Conservation (phyloP, 1,140 invertebrate species). For the Drosophila kikkawai region DNA sequence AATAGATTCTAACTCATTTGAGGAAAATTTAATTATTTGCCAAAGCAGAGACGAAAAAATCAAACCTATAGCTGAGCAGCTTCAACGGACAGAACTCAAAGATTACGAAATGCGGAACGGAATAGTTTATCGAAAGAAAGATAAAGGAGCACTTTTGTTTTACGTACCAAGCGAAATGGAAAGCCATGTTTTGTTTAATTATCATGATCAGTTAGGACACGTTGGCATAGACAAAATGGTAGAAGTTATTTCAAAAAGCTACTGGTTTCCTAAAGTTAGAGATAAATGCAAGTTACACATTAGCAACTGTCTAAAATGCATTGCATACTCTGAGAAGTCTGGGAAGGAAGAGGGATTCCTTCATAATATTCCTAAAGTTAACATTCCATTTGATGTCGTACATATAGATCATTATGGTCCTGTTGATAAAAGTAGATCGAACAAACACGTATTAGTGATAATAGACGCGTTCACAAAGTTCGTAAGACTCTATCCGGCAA, state of each 20-base stretch:
- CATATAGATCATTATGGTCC: too few relatives aligned
- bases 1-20: not conserved
- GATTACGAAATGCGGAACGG: not conserved
- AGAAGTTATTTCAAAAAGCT: not conserved
- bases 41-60: not conserved
- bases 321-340: not conserved
- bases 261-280: not conserved
- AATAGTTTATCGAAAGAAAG: slow-evolving; percentile 2
- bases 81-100: not conserved
- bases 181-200: slow-evolving; percentile 7
- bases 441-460: too few relatives aligned
- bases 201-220: slow-evolving; percentile 3
- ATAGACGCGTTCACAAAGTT: too few relatives aligned
- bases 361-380: not conserved
- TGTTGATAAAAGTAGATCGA: too few relatives aligned
- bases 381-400: not conserved
- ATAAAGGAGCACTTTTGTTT: not conserved
- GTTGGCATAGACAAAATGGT: slow-evolving; percentile 9
- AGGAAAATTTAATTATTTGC: not conserved
- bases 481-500: too few relatives aligned
- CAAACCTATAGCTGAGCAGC: not conserved
- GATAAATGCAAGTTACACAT: not conserved
- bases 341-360: too few relatives aligned
- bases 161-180: slow-evolving; percentile 5
- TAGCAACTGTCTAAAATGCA: not conserved